Evolutionary conservation across 2,888 invertebrate species (phyloP), one percentile per base, ranked within the genome.

Genomic region (Alentia gelatinosa): DNA sequence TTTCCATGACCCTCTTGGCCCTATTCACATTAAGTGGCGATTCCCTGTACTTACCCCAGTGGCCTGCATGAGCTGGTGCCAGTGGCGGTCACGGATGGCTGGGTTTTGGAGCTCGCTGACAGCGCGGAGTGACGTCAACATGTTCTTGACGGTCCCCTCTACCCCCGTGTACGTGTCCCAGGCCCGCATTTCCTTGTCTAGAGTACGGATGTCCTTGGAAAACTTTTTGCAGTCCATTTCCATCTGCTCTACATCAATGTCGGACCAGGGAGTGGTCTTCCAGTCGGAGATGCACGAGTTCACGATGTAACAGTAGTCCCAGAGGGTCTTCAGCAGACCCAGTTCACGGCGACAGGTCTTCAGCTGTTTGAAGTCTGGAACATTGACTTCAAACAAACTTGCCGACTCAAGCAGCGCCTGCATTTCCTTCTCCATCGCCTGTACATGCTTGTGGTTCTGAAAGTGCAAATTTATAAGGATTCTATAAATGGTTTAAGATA

Each of bases 201-300:
- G 96, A 90, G 98, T 94, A 23, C 95, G 94, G 92, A 96, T 95
- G 92, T 96, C 96, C 96, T 99, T 99, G 0, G 99, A 98, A 96
- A 99, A 99, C 95, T 99, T 98, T 96, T 99, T 99, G 96, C 99
- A 99, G 96, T 99, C 99, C 94, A 99, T 98, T 83, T 99, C 99
- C 99, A 99, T 99, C 95, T 99, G 98, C 96, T 99, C 99, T 68
- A 99, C 99, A 95, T 99, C 99, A 92, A 99, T 98, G 96, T 98
- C 98, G 91, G 98, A 97, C 99, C 99, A 99, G 0, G 98, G 98
- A 0, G 99, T 99, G 0, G 98, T 98, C 96, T 99, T 99, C 99
- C 99, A 99, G 95, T 99, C 98, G 94, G 98, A 98, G 89, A 99
- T 98, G 95, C 98, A 98, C 3, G 98, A 98, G 93, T 97, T 97